Evolutionary conservation across 2,113 vertebrate species (phyloP).

Genomic region (Erythrolamprus reginae): DNA sequence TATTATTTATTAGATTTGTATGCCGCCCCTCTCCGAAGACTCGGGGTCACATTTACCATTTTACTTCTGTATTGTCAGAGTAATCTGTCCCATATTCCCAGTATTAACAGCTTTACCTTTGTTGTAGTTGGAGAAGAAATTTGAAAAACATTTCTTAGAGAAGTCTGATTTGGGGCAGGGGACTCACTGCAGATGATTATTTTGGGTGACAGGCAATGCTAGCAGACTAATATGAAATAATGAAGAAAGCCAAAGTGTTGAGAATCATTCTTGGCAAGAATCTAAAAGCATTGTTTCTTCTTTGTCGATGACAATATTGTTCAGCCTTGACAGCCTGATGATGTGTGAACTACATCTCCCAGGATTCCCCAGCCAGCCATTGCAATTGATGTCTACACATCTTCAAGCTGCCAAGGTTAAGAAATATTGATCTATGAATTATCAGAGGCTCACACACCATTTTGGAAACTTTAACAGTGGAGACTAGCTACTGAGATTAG

Average conservation of each 20-base stretch:
- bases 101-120: neutral
- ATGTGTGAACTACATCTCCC: neutral
- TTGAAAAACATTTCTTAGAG: neutral
- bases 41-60: neutral
- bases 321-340: neutral
- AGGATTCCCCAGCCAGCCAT: neutral
- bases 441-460: neutral
- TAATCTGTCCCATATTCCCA: neutral
- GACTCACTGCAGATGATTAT: neutral
- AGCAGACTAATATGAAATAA: neutral
- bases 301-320: neutral
- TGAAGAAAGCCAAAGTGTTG: neutral
- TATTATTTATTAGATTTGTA: no score
- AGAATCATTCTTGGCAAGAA: neutral
- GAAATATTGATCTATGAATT: neutral
- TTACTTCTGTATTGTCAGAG: neutral
- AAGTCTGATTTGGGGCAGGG: accelerated
- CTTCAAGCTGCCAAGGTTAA: neutral
- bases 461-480: neutral
- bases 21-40: no score
- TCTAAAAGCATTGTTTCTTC: neutral
- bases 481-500: neutral
- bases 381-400: neutral
- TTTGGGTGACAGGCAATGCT: neutral
- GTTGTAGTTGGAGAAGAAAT: neutral